Conservation (phyloP, 2,888 invertebrate species). For the Coelogynopora nodosa region DNA sequence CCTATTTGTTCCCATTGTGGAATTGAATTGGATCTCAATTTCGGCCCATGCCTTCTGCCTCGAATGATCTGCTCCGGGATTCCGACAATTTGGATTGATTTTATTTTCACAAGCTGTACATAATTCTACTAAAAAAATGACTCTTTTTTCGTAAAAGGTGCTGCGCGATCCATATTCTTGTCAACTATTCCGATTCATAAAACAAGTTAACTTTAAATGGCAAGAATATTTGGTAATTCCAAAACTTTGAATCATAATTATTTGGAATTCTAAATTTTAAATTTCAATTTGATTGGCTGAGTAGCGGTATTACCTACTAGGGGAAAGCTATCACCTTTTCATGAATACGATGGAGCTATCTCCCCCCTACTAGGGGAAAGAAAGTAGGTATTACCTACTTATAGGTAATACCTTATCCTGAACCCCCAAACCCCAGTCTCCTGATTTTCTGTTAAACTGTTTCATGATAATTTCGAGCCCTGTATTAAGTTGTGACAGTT, state of each 20-base stretch:
- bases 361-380: background rate
- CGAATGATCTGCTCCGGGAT: background rate
- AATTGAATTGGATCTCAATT: background rate
- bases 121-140: background rate
- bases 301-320: background rate
- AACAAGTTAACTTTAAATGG: background rate
- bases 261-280: too few species aligned
- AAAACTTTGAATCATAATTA: background rate
- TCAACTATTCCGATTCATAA: background rate
- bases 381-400: background rate
- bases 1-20: background rate
- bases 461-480: too few species aligned
- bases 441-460: too few species aligned
- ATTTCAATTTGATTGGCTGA: background rate
- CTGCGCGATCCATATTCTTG: background rate
- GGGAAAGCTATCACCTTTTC: background rate
- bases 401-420: background rate
- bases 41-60: background rate
- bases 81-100: background rate
- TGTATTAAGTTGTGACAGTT: too few species aligned
- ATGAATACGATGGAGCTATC: background rate
- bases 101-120: background rate
- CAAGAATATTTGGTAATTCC: background rate
- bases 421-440: too few species aligned
- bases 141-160: background rate